Evolutionary conservation across 2,888 invertebrate species (phyloP).

Genomic region (Stenchaetothrips biformis): DNA sequence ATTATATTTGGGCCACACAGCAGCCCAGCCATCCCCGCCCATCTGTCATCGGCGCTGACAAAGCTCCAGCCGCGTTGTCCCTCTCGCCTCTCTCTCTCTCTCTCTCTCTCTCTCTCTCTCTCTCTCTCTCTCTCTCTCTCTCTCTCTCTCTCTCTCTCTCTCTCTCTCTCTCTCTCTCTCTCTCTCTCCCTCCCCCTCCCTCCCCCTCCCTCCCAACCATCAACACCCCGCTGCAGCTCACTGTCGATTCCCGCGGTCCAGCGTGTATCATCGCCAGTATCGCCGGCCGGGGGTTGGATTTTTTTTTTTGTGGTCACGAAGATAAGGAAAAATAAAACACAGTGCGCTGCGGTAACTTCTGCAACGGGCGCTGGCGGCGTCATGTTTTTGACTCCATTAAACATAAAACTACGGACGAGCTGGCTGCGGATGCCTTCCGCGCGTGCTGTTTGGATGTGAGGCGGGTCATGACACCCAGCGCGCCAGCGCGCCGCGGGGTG

Average conservation of each 20-base stretch:
- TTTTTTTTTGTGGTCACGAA: too few relatives aligned
- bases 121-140: not conserved
- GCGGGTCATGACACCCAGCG: too few relatives aligned
- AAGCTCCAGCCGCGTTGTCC: not conserved
- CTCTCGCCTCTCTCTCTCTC: not conserved
- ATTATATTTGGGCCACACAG: not conserved
- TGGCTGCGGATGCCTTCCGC: too few relatives aligned
- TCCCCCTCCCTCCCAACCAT: not conserved
- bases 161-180: not conserved
- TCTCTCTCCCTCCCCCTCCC: not conserved
- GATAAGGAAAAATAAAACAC: too few relatives aligned
- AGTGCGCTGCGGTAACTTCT: too few relatives aligned
- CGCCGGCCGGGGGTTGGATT: too few relatives aligned
- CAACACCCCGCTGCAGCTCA: not conserved
- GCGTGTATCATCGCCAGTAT: too few relatives aligned
- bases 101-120: not conserved
- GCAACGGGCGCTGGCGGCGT: too few relatives aligned
- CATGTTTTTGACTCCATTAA: too few relatives aligned
- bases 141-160: not conserved
- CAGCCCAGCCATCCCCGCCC: not conserved
- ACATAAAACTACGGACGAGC: too few relatives aligned
- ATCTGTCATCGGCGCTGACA: not conserved
- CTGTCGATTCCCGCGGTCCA: not conserved
- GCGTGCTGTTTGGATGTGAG: too few relatives aligned
- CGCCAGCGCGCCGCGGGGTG: too few relatives aligned